Evolutionary conservation across 2,888 invertebrate species (phyloP), one percentile per base, ranked within the genome.

Genomic region (Halictus ligatus): DNA sequence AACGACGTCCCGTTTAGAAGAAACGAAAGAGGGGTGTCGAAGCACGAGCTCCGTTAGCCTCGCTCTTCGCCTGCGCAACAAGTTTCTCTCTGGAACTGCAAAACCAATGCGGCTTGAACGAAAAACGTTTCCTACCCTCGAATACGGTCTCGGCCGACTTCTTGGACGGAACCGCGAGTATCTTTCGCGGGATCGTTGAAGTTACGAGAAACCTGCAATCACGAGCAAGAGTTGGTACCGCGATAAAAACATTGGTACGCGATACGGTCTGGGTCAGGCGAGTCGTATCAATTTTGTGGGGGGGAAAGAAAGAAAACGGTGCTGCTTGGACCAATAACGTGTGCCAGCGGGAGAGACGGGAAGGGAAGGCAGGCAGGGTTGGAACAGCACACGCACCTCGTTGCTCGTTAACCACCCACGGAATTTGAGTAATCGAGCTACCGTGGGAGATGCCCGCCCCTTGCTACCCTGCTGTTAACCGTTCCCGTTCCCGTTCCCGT

Each of bases 61-160:
- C 46, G 79, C 77, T 84, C 83, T 81, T 80, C 87, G 87, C 88
- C 81, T 89, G 89, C 84, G 88, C 88, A 88, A 88, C 88, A 88
- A 88, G 89, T 88, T 80, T 84, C 86, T 89, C 81, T 81, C 78
- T 69, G 84, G 77, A 79, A 88, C 79, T 84, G n/a, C 73, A 81
- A 80, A 88, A 89, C 87, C 87, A 81, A 89, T 87, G 81, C 78
- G 80, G 87, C 84, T 60, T 67, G 77, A 58, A 78, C 75, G 74
- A n/a, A 58, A 58, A 58, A n/a, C 58, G 58, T n/a, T 58, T 58
- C n/a, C 58, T 58, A 21, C 58, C 58, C 58, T 58, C n/a, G n/a
- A 12, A 4, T 58, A 58, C 58, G 58, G 10, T n/a, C n/a, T 58
- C n/a, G n/a, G n/a, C n/a, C 58, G n/a, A 58, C n/a, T 58, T 18